These are phyloP conservation scores for Phrynosoma blainvillii DNA, from an alignment of 2,113 vertebrate genomes.

Conservation along the genomic window DNA sequence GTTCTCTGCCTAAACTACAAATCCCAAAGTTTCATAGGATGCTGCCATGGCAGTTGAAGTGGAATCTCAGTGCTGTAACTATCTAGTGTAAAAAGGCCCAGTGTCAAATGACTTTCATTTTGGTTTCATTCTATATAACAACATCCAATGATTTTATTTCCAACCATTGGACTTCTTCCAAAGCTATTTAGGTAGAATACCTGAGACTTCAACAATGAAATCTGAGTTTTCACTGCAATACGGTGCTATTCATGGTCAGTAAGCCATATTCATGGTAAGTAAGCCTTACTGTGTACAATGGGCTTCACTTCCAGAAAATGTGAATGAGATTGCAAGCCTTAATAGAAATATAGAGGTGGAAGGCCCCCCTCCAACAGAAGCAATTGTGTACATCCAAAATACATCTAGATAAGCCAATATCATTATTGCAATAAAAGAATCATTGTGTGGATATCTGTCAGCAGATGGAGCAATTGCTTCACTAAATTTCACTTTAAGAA, in stretches of 20 bases:
- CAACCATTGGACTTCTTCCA: background rate
- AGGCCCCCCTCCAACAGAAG: background rate
- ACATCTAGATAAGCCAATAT: background rate
- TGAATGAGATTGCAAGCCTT: background rate
- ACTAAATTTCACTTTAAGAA: constrained; percentile 10
- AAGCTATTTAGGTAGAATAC: background rate
- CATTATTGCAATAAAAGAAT: background rate
- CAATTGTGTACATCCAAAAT: background rate
- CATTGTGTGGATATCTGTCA: constrained; percentile 25
- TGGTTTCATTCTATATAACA: no score
- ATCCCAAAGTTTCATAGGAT: no score
- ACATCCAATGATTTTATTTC: no score
- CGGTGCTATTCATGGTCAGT: background rate
- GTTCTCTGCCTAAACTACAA: no score
- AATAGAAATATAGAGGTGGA: background rate
- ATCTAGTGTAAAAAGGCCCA: no score
- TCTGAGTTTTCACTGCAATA: background rate
- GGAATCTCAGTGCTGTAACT: no score
- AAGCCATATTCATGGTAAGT: background rate
- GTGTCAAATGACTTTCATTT: no score
- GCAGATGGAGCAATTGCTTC: constrained; percentile 42
- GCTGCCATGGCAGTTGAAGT: no score
- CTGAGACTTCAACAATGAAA: no score
- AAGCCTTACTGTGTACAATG: background rate
- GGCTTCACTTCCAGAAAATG: background rate